Evolutionary conservation across 2,888 invertebrate genomes (phyloP).

Genomic region (Phymatocera aterrima): DNA sequence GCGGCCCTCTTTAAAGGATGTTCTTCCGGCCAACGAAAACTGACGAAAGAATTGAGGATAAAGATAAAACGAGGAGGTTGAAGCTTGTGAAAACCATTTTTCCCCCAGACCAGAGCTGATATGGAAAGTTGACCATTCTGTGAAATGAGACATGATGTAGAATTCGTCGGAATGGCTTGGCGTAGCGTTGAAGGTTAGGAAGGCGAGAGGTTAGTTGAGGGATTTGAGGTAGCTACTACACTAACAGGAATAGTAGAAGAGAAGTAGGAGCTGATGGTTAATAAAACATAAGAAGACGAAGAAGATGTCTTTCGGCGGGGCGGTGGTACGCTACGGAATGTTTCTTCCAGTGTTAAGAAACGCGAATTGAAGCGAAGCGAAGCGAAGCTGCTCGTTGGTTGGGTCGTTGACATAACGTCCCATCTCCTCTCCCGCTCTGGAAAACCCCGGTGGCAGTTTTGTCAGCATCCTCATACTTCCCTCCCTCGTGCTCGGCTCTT

Average conservation of each 20-base stretch:
- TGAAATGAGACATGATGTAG: not conserved
- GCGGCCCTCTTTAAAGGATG: too few relatives aligned
- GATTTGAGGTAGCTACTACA: not conserved
- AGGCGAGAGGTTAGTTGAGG: not conserved
- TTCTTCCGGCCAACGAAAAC: too few relatives aligned
- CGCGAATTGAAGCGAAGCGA: too few relatives aligned
- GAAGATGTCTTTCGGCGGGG: not conserved
- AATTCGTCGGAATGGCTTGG: not conserved
- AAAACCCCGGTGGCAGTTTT: constrained; percentile 18
- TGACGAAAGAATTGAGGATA: too few relatives aligned
- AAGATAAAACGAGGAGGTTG: too few relatives aligned
- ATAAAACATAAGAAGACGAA: constrained; percentile 15
- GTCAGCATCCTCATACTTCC: constrained; percentile 21
- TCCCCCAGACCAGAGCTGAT: not conserved
- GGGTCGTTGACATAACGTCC: constrained; percentile 38
- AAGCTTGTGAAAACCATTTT: not conserved
- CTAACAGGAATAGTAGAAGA: not conserved
- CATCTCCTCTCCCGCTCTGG: constrained; percentile 2
- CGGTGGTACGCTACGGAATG: not conserved
- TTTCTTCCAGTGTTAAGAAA: not conserved
- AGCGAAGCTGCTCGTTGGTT: constrained; percentile 27
- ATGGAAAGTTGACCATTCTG: not conserved
- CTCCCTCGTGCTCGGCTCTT: constrained; percentile 29
- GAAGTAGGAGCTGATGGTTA: constrained; percentile 4
- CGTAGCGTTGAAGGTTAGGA: not conserved